Conservation (phyloP, 1,140 invertebrate genomes). For the Caenorhabditis brenneri region DNA sequence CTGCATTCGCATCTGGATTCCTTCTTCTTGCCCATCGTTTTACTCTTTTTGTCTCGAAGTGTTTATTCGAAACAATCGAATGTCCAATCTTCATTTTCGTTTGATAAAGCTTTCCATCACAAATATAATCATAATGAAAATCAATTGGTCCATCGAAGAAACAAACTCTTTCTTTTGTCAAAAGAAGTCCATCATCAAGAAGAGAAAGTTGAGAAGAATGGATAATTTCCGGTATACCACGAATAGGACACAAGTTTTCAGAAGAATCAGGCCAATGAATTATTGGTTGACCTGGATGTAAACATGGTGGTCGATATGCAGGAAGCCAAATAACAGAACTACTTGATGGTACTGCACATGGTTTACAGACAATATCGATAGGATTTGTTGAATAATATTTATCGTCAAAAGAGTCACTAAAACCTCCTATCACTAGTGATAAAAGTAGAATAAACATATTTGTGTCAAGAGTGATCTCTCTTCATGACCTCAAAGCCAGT, state of each 20-base stretch:
- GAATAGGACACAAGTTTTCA: background rate
- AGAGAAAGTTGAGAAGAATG: constrained; percentile 58
- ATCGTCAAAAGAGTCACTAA: background rate
- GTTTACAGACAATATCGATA: constrained; percentile 21
- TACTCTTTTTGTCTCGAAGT: background rate
- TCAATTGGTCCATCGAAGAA: constrained; percentile 57
- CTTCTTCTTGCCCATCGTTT: constrained; percentile 65
- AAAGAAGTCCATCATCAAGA: constrained; percentile 48
- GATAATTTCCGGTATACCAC: constrained; percentile 53
- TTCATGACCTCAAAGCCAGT: constrained; percentile 1
- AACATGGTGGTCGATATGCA: constrained; percentile 52
- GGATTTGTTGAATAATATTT: background rate
- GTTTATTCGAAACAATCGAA: constrained; percentile 44
- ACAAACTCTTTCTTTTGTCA: constrained; percentile 60
- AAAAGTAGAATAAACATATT: background rate
- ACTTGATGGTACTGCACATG: constrained; percentile 21
- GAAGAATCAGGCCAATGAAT: constrained; percentile 59
- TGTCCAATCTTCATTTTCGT: constrained; percentile 32
- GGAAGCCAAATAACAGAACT: constrained; percentile 48
- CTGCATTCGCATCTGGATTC: constrained; percentile 65
- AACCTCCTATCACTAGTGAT: background rate
- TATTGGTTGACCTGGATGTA: constrained; percentile 65
- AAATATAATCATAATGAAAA: constrained; percentile 41
- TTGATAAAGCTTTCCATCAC: constrained; percentile 52
- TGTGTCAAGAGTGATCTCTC: background rate